Percentiles rank a stretch among this genome's conserved stretches.
Evolutionary conservation across 2,113 vertebrate genomes (phyloP).

Genomic region (Chitala chitala): DNA sequence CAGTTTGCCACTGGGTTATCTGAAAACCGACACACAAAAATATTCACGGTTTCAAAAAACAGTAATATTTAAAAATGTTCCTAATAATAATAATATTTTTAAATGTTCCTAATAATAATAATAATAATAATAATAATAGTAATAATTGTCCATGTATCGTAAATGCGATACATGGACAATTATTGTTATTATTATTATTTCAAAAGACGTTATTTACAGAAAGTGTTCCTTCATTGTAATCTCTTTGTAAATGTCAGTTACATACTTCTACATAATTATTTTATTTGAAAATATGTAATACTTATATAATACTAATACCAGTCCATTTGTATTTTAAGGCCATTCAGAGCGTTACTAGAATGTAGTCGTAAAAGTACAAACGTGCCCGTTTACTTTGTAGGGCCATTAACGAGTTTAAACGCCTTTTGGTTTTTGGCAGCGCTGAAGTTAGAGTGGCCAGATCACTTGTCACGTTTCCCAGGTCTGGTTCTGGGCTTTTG

Average conservation of each 20-base stretch:
- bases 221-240: too few species aligned
- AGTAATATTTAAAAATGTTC: neutral
- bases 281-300: slow-evolving; percentile 22
- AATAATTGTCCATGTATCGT: too few species aligned
- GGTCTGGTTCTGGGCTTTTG: neutral
- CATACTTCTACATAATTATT: too few species aligned
- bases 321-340: slow-evolving; percentile 17
- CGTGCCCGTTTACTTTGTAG: slow-evolving; percentile 36
- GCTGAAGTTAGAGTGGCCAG: slow-evolving; percentile 10
- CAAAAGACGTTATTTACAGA: too few species aligned
- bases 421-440: slow-evolving; percentile 21
- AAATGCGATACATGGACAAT: too few species aligned
- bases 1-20: slow-evolving; percentile 77
- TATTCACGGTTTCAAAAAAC: neutral
- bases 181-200: too few species aligned
- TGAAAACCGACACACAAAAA: slow-evolving; percentile 54
- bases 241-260: too few species aligned
- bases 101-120: too few species aligned
- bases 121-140: too few species aligned
- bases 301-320: neutral
- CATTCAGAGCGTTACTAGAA: slow-evolving; percentile 21
- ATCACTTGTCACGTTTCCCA: slow-evolving; percentile 19
- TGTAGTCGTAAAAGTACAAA: slow-evolving; percentile 34
- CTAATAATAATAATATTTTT: too few species aligned
- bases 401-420: slow-evolving; percentile 40